Evolutionary conservation across 2,113 vertebrate genomes (phyloP), one percentile per base, ranked within the genome.

Genomic region (Melanerpes formicivorus): DNA sequence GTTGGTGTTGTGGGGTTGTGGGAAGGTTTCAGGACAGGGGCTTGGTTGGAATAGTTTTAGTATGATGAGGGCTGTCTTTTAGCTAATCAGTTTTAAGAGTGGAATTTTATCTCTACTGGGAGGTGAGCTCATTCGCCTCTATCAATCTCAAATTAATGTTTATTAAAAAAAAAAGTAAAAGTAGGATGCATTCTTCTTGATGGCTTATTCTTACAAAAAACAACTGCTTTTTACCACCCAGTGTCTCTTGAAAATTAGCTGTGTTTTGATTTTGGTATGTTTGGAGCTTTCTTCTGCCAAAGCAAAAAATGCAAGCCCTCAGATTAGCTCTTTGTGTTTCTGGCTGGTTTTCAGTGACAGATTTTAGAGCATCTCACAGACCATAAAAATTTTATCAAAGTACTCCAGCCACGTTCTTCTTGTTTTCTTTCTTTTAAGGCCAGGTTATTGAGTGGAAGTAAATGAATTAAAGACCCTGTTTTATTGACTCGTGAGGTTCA

Each of bases 101-200:
- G 91, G 91, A 96, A 96, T 96, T 96, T 96, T 95, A 90, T 96
- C 96, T 96, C 93, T 92, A 6, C 95, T 93, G 93, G 93, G 94
- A 94, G 94, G 94, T 94, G 93, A 96, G 87, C 76, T 96, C 94
- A 93, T 94, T 92, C 0, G 15, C 82, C 54, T 80, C 92, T 90
- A 91, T 65, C 21, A 1, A 89, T 89, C 62, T 94, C 87, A 83
- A 83, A 93, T 95, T 76, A 87, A 62, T 96, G 91, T 94, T 90
- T 90, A 93, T 90, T 88, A 90, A 91, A 74, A 85, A 90, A 89
- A 91, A 93, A 67, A 79, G 76, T 46, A 70, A 64, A 83, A 94
- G 82, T 75, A 67, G 65, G 22, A 55, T 69, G 17, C 67, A 85
- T 96, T 95, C 89, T 80, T 87, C 29, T 67, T 65, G n/a, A 64